Evolutionary conservation across 2,113 vertebrate species (phyloP).

Genomic region (Halichoerus grypus): DNA sequence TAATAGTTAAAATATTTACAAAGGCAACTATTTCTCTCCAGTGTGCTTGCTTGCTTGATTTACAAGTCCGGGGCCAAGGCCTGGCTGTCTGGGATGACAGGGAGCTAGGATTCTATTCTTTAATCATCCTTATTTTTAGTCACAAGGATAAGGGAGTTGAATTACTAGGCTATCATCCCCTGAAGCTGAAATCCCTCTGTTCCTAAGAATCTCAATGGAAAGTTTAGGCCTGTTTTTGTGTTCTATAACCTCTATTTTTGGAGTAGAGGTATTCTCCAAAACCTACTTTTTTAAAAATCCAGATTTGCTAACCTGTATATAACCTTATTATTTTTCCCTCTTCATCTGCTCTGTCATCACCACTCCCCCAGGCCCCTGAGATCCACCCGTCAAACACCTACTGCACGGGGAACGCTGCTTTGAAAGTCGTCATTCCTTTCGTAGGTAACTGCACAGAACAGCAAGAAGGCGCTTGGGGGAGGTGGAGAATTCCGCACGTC

Average conservation of each 20-base stretch:
- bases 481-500: not conserved
- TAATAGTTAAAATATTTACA: not conserved
- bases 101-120: constrained; percentile 57
- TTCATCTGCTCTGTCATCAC: not conserved
- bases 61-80: not conserved
- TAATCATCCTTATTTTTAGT: constrained; percentile 79
- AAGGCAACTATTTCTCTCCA: not conserved
- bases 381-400: constrained; percentile 67
- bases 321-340: not conserved
- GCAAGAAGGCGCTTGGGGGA: not conserved
- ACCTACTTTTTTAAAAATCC: not conserved
- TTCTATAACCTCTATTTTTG: not conserved
- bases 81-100: constrained; percentile 1
- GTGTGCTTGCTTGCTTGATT: not conserved
- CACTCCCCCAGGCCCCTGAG: not conserved
- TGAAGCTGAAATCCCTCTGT: constrained; percentile 60
- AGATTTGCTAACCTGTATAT: constrained; percentile 1
- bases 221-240: not conserved
- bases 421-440: constrained; percentile 76
- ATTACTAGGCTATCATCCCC: constrained; percentile 65
- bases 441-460: constrained; percentile 41
- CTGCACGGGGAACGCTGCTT: constrained; percentile 44
- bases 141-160: constrained; percentile 59
- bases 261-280: not conserved
- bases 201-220: constrained; percentile 59